phyloP scores from a whole-genome alignment of 1,140 invertebrate genomes.

The Pentalonia nigronervosa region DNA sequence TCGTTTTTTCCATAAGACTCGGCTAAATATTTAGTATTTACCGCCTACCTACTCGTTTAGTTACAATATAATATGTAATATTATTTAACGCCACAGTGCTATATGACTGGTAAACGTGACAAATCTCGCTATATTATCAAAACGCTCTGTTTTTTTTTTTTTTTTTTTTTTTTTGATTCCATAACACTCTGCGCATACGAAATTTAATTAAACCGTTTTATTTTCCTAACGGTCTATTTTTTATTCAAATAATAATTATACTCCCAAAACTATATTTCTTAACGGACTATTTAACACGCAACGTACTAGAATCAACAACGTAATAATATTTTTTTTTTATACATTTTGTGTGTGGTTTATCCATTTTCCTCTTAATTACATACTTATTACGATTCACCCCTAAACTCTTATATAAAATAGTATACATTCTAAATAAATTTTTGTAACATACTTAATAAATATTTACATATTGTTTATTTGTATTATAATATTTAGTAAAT shows the following conservation, averaged over 20 bases:
- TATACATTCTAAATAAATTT: not conserved
- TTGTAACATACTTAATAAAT: not conserved
- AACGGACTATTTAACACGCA: slow-evolving; percentile 26
- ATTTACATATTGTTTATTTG: not conserved
- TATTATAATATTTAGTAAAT: not conserved
- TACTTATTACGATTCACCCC: not conserved
- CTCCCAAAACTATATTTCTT: not conserved
- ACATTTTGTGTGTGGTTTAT: not conserved
- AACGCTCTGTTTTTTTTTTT: not conserved
- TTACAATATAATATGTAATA: not conserved
- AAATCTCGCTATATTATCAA: not conserved
- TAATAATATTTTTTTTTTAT: not conserved
- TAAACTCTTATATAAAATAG: not conserved
- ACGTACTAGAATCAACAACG: not conserved
- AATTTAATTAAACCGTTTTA: slow-evolving; percentile 3
- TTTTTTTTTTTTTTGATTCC: slow-evolving; percentile 13
- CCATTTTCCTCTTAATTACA: not conserved
- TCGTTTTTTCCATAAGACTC: slow-evolving; percentile 15
- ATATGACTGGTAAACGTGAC: not conserved
- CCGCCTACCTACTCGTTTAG: not conserved
- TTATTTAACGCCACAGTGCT: not conserved
- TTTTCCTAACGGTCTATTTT: not conserved
- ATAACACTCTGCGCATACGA: not conserved
- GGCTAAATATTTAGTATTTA: not conserved
- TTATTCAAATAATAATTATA: not conserved